A percentile compares a stretch with the other conserved stretches of the same genome.
phyloP scores from a whole-genome alignment of 2,113 vertebrate species.

The Cromileptes altivelis region DNA sequence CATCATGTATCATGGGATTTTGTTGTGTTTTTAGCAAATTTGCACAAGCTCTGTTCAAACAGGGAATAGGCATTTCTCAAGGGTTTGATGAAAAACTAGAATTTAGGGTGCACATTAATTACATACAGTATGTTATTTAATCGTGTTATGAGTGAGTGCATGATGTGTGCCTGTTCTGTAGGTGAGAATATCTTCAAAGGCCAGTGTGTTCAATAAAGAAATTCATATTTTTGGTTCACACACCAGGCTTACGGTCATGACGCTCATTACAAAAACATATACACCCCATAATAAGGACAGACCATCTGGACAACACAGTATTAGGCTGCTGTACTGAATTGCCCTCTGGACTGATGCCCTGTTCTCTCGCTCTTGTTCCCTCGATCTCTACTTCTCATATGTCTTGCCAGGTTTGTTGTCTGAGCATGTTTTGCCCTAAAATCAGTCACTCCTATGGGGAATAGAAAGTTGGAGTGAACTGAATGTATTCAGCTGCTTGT shows the following conservation, averaged over 20 bases:
- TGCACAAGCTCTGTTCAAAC: conserved; percentile 9
- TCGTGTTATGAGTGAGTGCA: neutral
- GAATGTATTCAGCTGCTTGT: conserved; percentile 30
- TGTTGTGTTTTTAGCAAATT: conserved; percentile 1
- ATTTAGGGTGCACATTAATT: neutral
- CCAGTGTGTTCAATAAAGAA: conserved; percentile 30
- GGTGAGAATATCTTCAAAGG: conserved; percentile 33
- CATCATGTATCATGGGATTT: neutral
- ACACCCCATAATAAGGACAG: conserved; percentile 71
- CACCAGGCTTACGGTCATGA: conserved; percentile 40
- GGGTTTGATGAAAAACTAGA: conserved; percentile 7
- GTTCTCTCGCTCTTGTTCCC: conserved; percentile 38
- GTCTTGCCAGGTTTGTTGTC: conserved; percentile 74
- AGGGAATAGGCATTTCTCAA: conserved; percentile 1
- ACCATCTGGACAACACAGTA: conserved; percentile 74
- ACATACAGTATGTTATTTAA: neutral
- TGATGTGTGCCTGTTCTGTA: neutral
- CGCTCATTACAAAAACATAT: conserved; percentile 68
- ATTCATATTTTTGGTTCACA: conserved; percentile 56
- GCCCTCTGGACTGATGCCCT: conserved; percentile 67
- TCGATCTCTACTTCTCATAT: conserved; percentile 55
- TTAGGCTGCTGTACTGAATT: conserved; percentile 63
- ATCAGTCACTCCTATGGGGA: conserved; percentile 56
- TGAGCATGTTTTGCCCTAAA: conserved; percentile 68
- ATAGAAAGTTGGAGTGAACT: conserved; percentile 49